A percentile compares a stretch with the other conserved stretches of the same genome.
Evolutionary conservation across 2,113 vertebrate species (phyloP).

Genomic region (Silurus glanis): DNA sequence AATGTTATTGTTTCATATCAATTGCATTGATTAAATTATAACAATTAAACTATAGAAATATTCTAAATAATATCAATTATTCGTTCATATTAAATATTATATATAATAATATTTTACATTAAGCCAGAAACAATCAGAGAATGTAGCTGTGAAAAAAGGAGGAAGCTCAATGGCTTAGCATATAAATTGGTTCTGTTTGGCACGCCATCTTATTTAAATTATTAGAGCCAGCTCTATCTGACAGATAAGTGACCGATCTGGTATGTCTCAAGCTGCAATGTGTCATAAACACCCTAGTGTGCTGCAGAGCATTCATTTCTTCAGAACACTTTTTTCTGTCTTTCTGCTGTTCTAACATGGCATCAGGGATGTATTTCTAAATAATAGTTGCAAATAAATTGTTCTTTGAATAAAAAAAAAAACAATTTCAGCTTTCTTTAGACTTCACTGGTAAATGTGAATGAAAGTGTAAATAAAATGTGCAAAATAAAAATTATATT

Average conservation of each 20-base stretch:
- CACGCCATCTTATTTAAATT: not conserved
- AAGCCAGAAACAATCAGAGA: not conserved
- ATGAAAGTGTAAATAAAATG: not conserved
- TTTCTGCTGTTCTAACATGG: not conserved
- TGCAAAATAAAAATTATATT: not conserved
- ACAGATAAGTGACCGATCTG: constrained; percentile 13
- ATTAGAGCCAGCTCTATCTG: not conserved
- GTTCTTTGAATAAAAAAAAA: not conserved
- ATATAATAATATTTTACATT: not conserved
- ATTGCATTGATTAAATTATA: not conserved
- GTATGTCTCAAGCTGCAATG: not conserved
- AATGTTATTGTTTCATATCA: not conserved
- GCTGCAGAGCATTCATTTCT: not conserved
- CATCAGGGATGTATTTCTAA: not conserved
- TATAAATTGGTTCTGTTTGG: not conserved
- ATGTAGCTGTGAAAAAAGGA: not conserved
- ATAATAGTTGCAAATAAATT: not conserved
- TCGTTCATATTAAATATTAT: too few species aligned
- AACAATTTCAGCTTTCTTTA: not conserved
- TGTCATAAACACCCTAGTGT: not conserved
- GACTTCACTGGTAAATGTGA: not conserved
- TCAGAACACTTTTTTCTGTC: not conserved
- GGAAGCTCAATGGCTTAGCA: not conserved
- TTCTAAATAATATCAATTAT: too few species aligned
- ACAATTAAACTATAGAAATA: not conserved